Evolutionary conservation across 2,888 invertebrate genomes (phyloP).

Genomic region (Chrysodeixis includens): DNA sequence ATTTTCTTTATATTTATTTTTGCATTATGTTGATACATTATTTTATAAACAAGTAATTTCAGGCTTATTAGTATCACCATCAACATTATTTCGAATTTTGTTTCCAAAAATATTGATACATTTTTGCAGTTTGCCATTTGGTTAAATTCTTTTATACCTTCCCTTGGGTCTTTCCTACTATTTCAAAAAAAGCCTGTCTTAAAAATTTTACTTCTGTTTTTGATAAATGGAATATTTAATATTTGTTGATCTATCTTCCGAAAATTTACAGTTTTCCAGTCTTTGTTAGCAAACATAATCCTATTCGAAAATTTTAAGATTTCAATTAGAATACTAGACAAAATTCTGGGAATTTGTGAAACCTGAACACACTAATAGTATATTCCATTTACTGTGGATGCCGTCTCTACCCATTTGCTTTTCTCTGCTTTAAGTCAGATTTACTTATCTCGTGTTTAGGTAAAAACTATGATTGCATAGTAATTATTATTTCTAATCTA

Average conservation of each 20-base stretch:
- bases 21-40: constrained; percentile 9
- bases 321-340: constrained; percentile 67
- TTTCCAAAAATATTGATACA: neutral
- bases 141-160: neutral
- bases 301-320: constrained; percentile 60
- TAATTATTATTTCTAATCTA: neutral
- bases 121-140: neutral
- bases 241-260: neutral
- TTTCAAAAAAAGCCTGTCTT: neutral
- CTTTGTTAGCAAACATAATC: constrained; percentile 19
- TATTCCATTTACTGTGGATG: constrained; percentile 14
- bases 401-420: neutral
- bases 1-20: constrained; percentile 51
- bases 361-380: constrained; percentile 32
- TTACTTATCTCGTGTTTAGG: neutral
- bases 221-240: constrained; percentile 3
- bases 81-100: neutral
- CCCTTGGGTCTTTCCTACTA: neutral
- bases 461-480: constrained; percentile 2
- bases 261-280: constrained; percentile 26
- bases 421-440: neutral
- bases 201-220: neutral
- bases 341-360: constrained; percentile 55
- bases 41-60: neutral
- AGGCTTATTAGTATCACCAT: no score